These are phyloP conservation scores for Caenorhabditis sp. DNA, from an alignment of 2,888 invertebrate genomes.

Conservation along the genomic window DNA sequence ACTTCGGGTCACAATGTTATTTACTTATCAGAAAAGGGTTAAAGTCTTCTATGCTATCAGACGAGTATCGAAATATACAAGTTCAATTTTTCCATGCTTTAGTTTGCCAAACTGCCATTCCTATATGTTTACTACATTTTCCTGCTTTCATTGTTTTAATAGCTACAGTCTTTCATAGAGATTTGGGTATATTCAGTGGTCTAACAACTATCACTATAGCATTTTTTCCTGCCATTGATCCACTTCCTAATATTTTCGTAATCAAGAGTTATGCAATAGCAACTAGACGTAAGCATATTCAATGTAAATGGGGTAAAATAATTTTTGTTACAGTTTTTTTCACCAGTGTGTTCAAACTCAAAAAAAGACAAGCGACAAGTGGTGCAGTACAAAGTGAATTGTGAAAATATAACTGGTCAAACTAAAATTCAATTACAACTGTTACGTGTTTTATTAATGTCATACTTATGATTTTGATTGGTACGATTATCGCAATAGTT, in stretches of 20 bases:
- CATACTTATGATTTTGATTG: too few relatives aligned
- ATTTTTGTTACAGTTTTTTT: too few relatives aligned
- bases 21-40: background rate
- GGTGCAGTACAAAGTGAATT: too few relatives aligned
- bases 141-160: constrained; percentile 9
- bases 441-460: too few relatives aligned
- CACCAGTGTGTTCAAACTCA: too few relatives aligned
- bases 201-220: constrained; percentile 10
- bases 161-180: background rate
- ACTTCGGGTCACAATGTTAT: constrained; percentile 10
- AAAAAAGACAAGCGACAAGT: too few relatives aligned
- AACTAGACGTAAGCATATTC: background rate
- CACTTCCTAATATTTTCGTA: constrained; percentile 11
- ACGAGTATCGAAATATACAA: constrained; percentile 9
- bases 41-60: background rate
- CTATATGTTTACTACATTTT: constrained; percentile 5
- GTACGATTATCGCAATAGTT: too few relatives aligned
- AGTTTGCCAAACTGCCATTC: constrained; percentile 11
- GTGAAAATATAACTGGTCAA: too few relatives aligned
- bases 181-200: constrained; percentile 8
- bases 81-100: constrained; percentile 14
- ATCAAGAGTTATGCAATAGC: constrained; percentile 9
- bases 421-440: too few relatives aligned
- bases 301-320: too few relatives aligned
- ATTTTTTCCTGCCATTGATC: constrained; percentile 13